Evolutionary conservation across 2,113 vertebrate genomes (phyloP).

Genomic region (Butorides virescens): DNA sequence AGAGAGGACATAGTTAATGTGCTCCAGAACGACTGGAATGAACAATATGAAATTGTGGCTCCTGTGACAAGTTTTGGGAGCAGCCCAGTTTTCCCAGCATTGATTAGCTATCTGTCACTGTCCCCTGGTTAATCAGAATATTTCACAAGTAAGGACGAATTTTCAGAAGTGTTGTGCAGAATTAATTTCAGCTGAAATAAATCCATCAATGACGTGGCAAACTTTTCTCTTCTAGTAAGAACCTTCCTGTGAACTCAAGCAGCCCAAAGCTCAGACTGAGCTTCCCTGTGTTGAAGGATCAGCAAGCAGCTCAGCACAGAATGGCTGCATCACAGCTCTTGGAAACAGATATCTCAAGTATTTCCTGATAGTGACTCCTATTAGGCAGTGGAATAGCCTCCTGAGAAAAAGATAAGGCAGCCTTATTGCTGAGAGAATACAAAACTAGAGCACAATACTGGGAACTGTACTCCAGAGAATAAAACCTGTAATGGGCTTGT

Average conservation of each 20-base stretch:
- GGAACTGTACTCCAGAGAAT: neutral
- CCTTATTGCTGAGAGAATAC: neutral
- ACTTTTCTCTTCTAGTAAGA: neutral
- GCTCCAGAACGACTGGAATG: neutral
- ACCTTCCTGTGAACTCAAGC: neutral
- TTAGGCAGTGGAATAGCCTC: neutral
- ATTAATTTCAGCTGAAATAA: neutral
- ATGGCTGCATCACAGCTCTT: neutral
- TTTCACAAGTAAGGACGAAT: neutral
- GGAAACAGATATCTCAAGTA: neutral
- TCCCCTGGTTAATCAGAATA: neutral
- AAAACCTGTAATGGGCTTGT: neutral
- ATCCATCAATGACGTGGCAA: neutral
- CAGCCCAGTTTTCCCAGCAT: neutral
- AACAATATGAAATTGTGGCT: neutral
- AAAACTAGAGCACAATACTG: neutral
- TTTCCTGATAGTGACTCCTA: neutral
- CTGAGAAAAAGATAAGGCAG: neutral
- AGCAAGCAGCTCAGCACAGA: neutral
- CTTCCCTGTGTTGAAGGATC: neutral
- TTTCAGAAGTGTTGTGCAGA: neutral
- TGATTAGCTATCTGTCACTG: neutral
- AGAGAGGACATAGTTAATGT: neutral
- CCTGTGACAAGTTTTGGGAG: neutral
- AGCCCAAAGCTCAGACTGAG: neutral